A percentile compares a stretch with the other conserved stretches of the same genome.
These are phyloP conservation scores for Paedocypris micromegethes DNA, from an alignment of 2,797 vertebrate genomes.

Conservation along the genomic window DNA sequence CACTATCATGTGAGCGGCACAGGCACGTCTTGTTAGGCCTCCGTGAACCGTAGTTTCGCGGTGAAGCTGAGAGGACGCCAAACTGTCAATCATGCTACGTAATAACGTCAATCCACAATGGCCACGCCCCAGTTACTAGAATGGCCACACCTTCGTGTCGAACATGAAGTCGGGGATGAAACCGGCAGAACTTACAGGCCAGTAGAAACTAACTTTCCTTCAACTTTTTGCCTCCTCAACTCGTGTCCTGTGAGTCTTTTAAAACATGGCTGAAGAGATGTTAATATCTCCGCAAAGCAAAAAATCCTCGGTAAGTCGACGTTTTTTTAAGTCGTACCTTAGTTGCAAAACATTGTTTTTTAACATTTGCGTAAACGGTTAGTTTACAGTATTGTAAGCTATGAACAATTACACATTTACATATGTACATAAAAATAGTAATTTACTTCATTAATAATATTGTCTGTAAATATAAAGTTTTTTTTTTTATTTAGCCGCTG, in stretches of 20 bases:
- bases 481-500: no score
- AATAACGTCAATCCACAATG: conserved; percentile 14
- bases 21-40: conserved; percentile 52
- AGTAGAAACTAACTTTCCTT: conserved; percentile 24
- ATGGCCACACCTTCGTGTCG: conserved; percentile 49
- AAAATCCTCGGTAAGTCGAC: conserved; percentile 64
- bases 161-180: conserved; percentile 46
- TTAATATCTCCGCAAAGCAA: conserved; percentile 61
- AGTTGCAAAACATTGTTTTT: background rate
- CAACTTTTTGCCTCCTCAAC: background rate
- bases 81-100: conserved; percentile 24
- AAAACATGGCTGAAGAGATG: conserved; percentile 72
- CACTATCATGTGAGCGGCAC: conserved; percentile 69
- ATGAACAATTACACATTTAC: no score
- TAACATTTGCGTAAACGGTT: background rate
- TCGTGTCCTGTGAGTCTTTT: background rate
- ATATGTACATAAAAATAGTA: no score
- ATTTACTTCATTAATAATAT: no score
- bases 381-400: no score
- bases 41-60: background rate
- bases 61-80: conserved; percentile 35
- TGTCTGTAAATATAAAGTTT: no score
- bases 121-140: conserved; percentile 45
- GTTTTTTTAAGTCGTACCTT: conserved; percentile 11
- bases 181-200: conserved; percentile 34